These are phyloP conservation scores for Oriolus oriolus DNA, from an alignment of 2,113 vertebrate genomes.

Conservation along the genomic window DNA sequence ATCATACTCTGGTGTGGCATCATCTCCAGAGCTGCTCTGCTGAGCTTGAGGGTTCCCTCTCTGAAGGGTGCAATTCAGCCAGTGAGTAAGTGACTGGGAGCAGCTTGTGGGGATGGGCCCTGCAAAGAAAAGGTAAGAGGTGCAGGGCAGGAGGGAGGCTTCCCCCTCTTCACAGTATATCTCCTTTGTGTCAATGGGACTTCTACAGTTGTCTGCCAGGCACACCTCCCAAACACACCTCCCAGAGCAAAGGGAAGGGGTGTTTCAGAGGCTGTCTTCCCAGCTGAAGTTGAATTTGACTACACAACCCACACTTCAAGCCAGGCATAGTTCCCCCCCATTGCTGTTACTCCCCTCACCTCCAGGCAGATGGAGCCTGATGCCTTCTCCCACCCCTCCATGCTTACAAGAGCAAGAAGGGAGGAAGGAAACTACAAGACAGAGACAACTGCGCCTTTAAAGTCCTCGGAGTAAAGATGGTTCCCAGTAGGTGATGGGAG, in stretches of 20 bases:
- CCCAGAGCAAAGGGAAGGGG: background rate
- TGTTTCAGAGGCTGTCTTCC: background rate
- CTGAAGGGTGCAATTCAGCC: background rate
- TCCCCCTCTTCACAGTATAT: constrained; percentile 11
- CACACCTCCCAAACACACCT: background rate
- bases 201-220: background rate
- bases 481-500: background rate
- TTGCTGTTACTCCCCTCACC: background rate
- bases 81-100: background rate
- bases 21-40: background rate
- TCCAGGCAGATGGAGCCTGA: background rate
- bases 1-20: background rate
- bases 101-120: background rate
- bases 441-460: background rate
- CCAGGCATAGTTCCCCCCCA: background rate
- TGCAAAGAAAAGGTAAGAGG: background rate
- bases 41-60: background rate
- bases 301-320: background rate
- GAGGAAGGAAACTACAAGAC: background rate
- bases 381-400: background rate
- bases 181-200: background rate
- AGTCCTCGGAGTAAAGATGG: background rate
- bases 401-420: background rate
- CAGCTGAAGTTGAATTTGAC: background rate
- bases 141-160: background rate